Evolutionary conservation across 2,113 vertebrate species (phyloP).

Genomic region (Perca schrenkii): DNA sequence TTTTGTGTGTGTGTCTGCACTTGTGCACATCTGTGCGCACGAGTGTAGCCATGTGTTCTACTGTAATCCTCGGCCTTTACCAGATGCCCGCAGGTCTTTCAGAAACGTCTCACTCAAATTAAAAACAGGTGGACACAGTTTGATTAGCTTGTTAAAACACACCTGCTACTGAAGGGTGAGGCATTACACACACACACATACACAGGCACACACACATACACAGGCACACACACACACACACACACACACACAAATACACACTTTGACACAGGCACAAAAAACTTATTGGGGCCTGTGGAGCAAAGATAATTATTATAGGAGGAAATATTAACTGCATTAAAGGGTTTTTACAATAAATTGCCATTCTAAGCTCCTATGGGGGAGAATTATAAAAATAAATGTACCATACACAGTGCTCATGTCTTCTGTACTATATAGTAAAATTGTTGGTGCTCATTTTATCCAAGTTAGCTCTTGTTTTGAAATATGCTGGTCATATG

Average conservation of each 20-base stretch:
- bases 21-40: conserved; percentile 19
- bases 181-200: neutral
- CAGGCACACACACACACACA: neutral
- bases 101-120: conserved; percentile 66
- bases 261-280: conserved; percentile 5
- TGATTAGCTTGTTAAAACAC: conserved; percentile 79
- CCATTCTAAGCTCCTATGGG: neutral
- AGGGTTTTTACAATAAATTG: conserved; percentile 10
- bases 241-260: conserved; percentile 9
- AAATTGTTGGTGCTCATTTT: conserved; percentile 3
- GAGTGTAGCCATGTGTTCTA: conserved; percentile 66
- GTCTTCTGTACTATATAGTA: neutral
- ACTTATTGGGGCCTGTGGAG: conserved; percentile 30
- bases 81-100: conserved; percentile 68
- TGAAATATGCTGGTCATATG: neutral
- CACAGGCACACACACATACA: neutral
- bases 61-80: conserved; percentile 70
- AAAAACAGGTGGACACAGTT: conserved; percentile 77
- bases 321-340: conserved; percentile 42
- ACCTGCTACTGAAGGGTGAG: conserved; percentile 66
- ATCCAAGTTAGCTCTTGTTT: neutral
- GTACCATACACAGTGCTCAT: neutral
- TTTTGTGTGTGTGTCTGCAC: neutral
- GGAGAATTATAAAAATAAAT: conserved; percentile 7
- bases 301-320: conserved; percentile 54